phyloP scores from a whole-genome alignment of 2,113 vertebrate species.

The Rhizomys pruinosus region DNA sequence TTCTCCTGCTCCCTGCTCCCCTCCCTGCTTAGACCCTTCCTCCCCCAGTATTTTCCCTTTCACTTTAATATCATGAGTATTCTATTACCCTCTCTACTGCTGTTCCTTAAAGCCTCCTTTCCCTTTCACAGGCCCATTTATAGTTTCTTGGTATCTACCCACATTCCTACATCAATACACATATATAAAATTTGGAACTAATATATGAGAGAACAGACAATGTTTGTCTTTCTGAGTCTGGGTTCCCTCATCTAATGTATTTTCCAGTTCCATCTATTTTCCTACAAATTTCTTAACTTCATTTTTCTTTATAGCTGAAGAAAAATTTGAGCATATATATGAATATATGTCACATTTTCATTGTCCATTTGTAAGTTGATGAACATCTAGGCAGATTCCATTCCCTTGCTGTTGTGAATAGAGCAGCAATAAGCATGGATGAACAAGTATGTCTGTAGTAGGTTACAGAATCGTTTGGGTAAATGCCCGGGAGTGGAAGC shows the following conservation, averaged over 20 bases:
- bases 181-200: not conserved
- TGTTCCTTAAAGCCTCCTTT: too few species aligned
- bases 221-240: not conserved
- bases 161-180: not conserved
- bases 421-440: not conserved
- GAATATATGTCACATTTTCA: not conserved
- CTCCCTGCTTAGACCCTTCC: not conserved
- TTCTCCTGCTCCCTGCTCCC: not conserved
- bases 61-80: not conserved
- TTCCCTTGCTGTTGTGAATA: not conserved
- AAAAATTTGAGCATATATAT: too few species aligned
- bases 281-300: not conserved
- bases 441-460: not conserved
- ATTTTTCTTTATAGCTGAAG: not conserved
- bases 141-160: not conserved
- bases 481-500: not conserved
- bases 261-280: not conserved
- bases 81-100: too few species aligned
- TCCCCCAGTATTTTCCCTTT: not conserved
- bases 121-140: not conserved
- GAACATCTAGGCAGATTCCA: not conserved
- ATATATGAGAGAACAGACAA: not conserved
- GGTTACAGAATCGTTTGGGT: not conserved
- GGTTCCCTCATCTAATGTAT: not conserved
- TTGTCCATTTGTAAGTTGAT: not conserved